Conservation (phyloP, 2,888 invertebrate genomes). For the Calliphora vomitoria region DNA sequence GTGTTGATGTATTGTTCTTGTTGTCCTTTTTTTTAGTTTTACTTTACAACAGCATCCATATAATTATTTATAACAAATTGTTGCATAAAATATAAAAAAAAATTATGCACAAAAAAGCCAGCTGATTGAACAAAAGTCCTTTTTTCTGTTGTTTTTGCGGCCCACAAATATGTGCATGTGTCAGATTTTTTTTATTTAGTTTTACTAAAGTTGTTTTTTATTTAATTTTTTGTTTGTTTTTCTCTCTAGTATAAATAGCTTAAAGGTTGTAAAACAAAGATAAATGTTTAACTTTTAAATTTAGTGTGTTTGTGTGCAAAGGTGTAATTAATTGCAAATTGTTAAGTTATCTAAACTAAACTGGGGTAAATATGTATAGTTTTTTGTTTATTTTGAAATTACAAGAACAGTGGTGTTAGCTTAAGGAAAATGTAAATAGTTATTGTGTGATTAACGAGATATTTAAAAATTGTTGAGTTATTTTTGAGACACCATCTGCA, state of each 20-base stretch:
- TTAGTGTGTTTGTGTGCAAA: not conserved
- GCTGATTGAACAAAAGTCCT: conserved; percentile 21
- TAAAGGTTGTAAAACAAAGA: conserved; percentile 18
- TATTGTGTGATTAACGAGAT: too few relatives aligned
- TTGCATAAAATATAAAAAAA: conserved; percentile 51
- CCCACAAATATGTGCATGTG: not conserved
- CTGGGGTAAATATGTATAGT: not conserved
- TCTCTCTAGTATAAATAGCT: conserved; percentile 21
- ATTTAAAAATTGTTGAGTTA: too few relatives aligned
- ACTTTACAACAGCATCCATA: conserved; percentile 6
- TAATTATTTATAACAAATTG: conserved; percentile 58
- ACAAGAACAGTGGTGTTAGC: not conserved
- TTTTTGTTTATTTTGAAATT: not conserved
- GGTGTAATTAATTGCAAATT: conserved; percentile 46
- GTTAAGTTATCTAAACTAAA: conserved; percentile 3
- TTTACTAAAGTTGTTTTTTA: conserved; percentile 7
- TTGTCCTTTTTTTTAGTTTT: conserved; percentile 19
- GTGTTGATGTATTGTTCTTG: not conserved
- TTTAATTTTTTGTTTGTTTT: not conserved
- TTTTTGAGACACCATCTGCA: too few relatives aligned
- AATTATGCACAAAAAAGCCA: not conserved
- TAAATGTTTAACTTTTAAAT: conserved; percentile 32
- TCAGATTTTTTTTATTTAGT: conserved; percentile 14
- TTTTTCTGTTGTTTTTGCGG: not conserved
- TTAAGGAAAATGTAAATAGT: not conserved